Base-by-base conservation (phyloP, 2,888 invertebrate species). In the Spicauda simplicius region DNA sequence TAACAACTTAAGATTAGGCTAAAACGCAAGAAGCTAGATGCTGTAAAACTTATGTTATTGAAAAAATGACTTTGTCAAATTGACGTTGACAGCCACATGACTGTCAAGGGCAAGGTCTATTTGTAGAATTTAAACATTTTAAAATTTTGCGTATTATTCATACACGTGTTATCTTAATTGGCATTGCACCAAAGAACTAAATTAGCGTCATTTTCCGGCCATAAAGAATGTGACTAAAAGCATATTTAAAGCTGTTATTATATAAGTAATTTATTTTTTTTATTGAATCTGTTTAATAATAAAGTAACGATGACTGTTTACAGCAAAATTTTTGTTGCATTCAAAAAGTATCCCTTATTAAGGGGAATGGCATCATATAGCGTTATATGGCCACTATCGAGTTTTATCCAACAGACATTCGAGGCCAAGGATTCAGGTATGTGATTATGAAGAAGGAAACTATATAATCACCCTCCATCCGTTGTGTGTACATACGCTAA, bases 331-430 rank as follows among this genome's bases (percentile, higher is more conserved):
- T 74, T 74, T 59, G 81, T 82, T 64, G 77, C 80, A 57, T 86
- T 87, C 68, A 86, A 75, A 74, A 91, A 88, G 87, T 84, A 91
- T 90, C 85, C 90, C 87, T 76, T 93, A 20, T 71, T 91, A 54
- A 79, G 92, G 70, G 96, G 96, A 71, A 96, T 96, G 95, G 87
- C 95, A 66, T 95, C 96, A 0, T 97, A 96, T 80, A 94, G 95
- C 69, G 80, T 95, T 41, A 95, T 96, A 74, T 96, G 96, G 96
- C 97, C 97, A 48, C 88, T 94, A 12, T 96, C 96, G 71, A 95
- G 95, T 85, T 83, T 96, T 57, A 94, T 96, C 77, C 96, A 96
- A 82, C 96, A 97, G 88, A 94, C 94, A 11, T 93, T 96, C 72
- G 94, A 95, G 78, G 95, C 95, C 59, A 95, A 94, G 89, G 88